A percentile compares a stretch with the other conserved stretches of the same genome.
phyloP scores from a whole-genome alignment of 2,113 vertebrate species.

The Pomatostomus ruficeps region DNA sequence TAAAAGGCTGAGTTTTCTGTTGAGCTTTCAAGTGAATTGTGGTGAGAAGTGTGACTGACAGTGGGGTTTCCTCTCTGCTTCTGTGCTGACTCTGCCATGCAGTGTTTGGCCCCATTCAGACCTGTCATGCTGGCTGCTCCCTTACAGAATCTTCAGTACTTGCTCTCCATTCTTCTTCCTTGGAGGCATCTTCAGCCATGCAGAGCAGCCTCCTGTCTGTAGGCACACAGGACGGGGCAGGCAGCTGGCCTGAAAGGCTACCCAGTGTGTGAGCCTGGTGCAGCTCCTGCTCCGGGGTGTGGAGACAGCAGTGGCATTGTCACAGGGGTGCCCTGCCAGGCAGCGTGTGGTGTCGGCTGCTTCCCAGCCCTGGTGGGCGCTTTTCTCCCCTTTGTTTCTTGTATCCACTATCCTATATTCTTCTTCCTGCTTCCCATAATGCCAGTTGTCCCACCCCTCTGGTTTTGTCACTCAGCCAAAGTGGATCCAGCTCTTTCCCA shows the following conservation, averaged over 20 bases:
- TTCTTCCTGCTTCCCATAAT: neutral
- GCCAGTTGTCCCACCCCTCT: neutral
- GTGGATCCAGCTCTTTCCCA: neutral
- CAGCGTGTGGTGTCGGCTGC: neutral
- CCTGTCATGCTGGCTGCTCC: neutral
- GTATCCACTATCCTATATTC: neutral
- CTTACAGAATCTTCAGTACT: neutral
- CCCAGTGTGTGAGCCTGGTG: neutral
- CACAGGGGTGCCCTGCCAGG: neutral
- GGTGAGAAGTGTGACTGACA: neutral
- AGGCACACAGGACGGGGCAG: fast-evolving
- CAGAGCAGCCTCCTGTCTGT: neutral
- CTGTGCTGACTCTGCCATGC: neutral
- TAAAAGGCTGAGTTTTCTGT: neutral
- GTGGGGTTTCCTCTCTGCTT: neutral
- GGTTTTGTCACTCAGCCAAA: neutral
- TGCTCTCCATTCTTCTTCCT: neutral
- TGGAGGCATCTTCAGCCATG: neutral
- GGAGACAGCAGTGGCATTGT: conserved; percentile 17
- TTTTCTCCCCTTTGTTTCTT: conserved; percentile 17
- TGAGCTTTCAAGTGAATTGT: neutral
- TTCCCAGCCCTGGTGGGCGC: neutral
- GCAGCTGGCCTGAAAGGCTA: conserved; percentile 5
- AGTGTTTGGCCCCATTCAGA: neutral
- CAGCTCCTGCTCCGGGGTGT: fast-evolving